phyloP scores from a whole-genome alignment of 2,888 invertebrate genomes.

The Anthrax anthrax region DNA sequence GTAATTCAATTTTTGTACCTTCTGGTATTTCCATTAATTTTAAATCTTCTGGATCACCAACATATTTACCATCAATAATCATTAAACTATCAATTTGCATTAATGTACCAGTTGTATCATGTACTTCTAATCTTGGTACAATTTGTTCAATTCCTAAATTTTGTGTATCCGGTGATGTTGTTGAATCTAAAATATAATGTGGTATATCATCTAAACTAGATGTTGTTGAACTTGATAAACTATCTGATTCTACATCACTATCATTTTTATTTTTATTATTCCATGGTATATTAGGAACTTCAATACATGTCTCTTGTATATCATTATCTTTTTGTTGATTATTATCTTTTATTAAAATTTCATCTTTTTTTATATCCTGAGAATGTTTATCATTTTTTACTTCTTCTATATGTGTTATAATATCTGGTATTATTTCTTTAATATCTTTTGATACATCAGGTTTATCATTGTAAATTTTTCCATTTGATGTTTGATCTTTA shows the following conservation, averaged over 20 bases:
- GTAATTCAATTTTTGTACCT: slow-evolving; percentile 17
- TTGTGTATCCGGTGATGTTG: slow-evolving; percentile 34
- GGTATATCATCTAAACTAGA: slow-evolving; percentile 34
- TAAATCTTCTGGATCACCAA: slow-evolving; percentile 34
- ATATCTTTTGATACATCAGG: slow-evolving; percentile 30
- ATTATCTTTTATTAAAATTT: background rate
- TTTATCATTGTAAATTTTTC: slow-evolving; percentile 12
- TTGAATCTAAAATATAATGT: slow-evolving; percentile 33
- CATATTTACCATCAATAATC: slow-evolving; percentile 36
- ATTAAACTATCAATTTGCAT: slow-evolving; percentile 46
- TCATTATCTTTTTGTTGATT: slow-evolving; percentile 16
- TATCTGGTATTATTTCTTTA: slow-evolving; percentile 29
- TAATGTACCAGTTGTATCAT: slow-evolving; percentile 53
- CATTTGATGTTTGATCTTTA: background rate
- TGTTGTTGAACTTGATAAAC: slow-evolving; percentile 34
- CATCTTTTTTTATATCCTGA: background rate
- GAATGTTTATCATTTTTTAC: slow-evolving; percentile 10
- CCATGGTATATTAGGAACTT: slow-evolving; percentile 42
- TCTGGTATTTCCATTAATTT: slow-evolving; percentile 31
- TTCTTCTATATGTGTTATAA: slow-evolving; percentile 26
- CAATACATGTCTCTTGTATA: slow-evolving; percentile 45
- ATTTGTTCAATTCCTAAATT: slow-evolving; percentile 16
- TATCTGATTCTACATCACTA: slow-evolving; percentile 44
- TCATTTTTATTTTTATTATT: slow-evolving; percentile 31
- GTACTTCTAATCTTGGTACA: slow-evolving; percentile 58